A percentile compares a stretch with the other conserved stretches of the same genome.
phyloP scores from a whole-genome alignment of 1,140 invertebrate genomes.

The Drosophila tristis region DNA sequence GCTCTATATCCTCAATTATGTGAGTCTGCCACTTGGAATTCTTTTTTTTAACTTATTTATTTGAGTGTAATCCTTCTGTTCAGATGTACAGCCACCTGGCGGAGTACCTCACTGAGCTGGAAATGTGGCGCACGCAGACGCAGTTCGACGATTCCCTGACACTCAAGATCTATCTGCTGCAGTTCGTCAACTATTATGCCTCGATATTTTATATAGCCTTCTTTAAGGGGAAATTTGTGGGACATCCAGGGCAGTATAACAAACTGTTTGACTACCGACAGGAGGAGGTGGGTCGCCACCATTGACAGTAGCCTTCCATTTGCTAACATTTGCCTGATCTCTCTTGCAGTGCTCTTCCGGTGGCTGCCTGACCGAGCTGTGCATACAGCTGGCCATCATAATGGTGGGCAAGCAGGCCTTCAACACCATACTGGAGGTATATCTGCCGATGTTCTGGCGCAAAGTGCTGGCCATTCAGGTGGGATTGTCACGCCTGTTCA shows the following conservation, averaged over 20 bases:
- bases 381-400: slow-evolving; percentile 96
- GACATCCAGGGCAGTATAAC: slow-evolving; percentile 92
- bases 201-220: slow-evolving; percentile 99
- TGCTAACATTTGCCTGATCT: slow-evolving; percentile 22
- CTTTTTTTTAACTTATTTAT: not conserved
- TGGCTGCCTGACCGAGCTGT: slow-evolving; percentile 95
- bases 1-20: slow-evolving; percentile 94
- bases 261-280: slow-evolving; percentile 91
- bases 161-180: slow-evolving; percentile 98
- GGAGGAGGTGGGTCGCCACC: slow-evolving; percentile 89
- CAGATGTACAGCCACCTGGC: slow-evolving; percentile 95
- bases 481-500: slow-evolving; percentile 64
- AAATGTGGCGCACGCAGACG: slow-evolving; percentile 97
- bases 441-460: slow-evolving; percentile 90
- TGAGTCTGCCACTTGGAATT: slow-evolving; percentile 83
- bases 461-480: slow-evolving; percentile 89
- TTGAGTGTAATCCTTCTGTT: slow-evolving; percentile 13
- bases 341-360: slow-evolving; percentile 90
- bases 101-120: slow-evolving; percentile 96
- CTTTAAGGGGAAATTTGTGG: slow-evolving; percentile 97
- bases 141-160: slow-evolving; percentile 99
- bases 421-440: slow-evolving; percentile 94
- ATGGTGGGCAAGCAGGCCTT: slow-evolving; percentile 98
- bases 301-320: not conserved
- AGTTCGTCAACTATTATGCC: slow-evolving; percentile 99